A percentile compares a stretch with the other conserved stretches of the same genome.
phyloP scores from a whole-genome alignment of 2,113 vertebrate species.

The Carassius gibelio region DNA sequence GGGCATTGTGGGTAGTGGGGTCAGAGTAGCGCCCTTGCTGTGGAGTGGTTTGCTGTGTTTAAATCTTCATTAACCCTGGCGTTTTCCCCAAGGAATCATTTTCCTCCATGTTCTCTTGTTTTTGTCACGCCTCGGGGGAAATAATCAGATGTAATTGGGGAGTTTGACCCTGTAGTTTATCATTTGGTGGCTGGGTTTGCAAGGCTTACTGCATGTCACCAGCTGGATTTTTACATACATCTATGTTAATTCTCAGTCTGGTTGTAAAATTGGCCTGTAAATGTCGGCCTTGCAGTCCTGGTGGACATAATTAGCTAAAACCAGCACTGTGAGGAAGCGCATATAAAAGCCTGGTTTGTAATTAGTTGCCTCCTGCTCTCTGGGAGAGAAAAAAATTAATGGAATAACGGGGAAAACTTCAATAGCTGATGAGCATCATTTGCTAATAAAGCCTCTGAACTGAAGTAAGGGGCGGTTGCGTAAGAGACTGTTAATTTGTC shows the following conservation, averaged over 20 bases:
- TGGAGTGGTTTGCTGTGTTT: slow-evolving; percentile 59
- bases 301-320: slow-evolving; percentile 58
- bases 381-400: neutral
- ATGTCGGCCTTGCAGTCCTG: slow-evolving; percentile 46
- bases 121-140: slow-evolving; percentile 45
- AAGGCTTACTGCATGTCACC: slow-evolving; percentile 26
- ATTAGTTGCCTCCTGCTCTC: slow-evolving; percentile 51
- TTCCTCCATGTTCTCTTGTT: neutral
- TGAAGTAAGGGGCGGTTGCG: neutral
- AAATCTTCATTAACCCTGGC: slow-evolving; percentile 66
- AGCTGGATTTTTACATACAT: slow-evolving; percentile 25
- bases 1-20: slow-evolving; percentile 55
- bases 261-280: slow-evolving; percentile 22
- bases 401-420: slow-evolving; percentile 12
- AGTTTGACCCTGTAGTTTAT: slow-evolving; percentile 61
- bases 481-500: neutral
- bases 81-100: slow-evolving; percentile 51
- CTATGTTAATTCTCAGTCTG: neutral
- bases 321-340: slow-evolving; percentile 44
- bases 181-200: slow-evolving; percentile 22
- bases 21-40: slow-evolving; percentile 49
- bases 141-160: slow-evolving; percentile 64
- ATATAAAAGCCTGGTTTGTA: slow-evolving; percentile 55
- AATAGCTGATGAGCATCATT: slow-evolving; percentile 30
- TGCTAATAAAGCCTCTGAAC: slow-evolving; percentile 23